Evolutionary conservation across 2,797 vertebrate species (phyloP).

Genomic region (Xenopus petersii): DNA sequence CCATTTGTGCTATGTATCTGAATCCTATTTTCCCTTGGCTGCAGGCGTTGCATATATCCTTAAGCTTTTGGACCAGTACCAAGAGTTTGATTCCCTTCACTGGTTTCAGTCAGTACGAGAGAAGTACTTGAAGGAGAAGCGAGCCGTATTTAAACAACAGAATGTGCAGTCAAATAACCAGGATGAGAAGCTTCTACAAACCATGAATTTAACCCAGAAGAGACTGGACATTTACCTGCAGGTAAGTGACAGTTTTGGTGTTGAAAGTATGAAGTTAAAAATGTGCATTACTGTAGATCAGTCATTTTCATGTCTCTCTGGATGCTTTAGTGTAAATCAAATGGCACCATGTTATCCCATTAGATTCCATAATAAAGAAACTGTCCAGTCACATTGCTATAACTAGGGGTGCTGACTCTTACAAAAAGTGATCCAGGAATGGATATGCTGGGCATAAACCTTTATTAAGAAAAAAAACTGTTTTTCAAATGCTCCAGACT

Average conservation of each 20-base stretch:
- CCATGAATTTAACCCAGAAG: constrained; percentile 98
- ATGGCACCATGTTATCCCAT: not conserved
- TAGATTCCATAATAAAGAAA: not conserved
- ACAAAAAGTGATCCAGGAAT: no score
- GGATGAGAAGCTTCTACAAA: constrained; percentile 94
- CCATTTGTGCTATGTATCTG: no score
- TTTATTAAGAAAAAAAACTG: no score
- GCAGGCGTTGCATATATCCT: constrained; percentile 96
- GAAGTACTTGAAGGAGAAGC: constrained; percentile 92
- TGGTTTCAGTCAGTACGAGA: constrained; percentile 98
- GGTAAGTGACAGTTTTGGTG: constrained; percentile 61
- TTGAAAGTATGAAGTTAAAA: no score
- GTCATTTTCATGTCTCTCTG: no score
- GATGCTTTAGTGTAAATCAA: no score
- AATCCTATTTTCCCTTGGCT: constrained; percentile 7
- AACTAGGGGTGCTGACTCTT: no score
- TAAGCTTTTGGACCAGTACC: constrained; percentile 96
- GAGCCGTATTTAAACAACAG: constrained; percentile 90
- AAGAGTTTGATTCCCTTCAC: constrained; percentile 97
- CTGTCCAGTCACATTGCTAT: no score
- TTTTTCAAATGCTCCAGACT: no score
- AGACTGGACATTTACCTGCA: constrained; percentile 90
- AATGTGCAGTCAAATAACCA: constrained; percentile 83
- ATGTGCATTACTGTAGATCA: no score
- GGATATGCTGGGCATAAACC: no score